Evolutionary conservation across 2,113 vertebrate species (phyloP).

Genomic region (Notiomystis cincta): DNA sequence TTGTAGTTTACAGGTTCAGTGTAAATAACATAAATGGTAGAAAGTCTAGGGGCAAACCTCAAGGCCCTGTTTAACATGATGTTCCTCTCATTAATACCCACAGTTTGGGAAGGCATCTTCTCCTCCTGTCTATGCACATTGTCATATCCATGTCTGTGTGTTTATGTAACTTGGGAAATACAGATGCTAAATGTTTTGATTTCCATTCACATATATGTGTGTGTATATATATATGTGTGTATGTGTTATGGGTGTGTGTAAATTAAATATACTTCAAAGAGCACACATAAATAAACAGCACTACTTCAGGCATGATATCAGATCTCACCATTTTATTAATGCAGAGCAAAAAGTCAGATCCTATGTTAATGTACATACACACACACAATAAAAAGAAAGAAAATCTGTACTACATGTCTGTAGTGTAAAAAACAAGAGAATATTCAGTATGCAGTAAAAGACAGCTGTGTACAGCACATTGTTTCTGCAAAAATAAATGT

Average conservation of each 20-base stretch:
- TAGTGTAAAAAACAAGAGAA: not conserved
- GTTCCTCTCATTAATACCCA: not conserved
- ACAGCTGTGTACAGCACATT: not conserved
- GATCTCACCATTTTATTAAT: not conserved
- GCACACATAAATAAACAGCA: not conserved
- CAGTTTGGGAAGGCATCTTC: not conserved
- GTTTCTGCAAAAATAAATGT: not conserved
- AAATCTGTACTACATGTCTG: not conserved
- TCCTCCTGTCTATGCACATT: not conserved
- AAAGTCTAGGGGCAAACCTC: not conserved
- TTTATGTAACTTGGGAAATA: not conserved
- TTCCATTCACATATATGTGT: accelerated
- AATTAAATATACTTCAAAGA: not conserved
- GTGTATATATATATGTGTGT: accelerated
- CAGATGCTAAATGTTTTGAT: not conserved
- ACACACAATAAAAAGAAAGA: not conserved
- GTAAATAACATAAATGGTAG: not conserved
- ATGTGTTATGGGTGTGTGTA: not conserved
- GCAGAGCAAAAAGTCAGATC: not conserved
- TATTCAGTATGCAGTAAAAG: not conserved
- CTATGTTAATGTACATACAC: not conserved
- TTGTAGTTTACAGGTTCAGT: not conserved
- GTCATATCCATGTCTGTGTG: not conserved
- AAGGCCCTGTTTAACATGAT: not conserved
- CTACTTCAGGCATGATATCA: not conserved